Conservation (phyloP, 1,140 invertebrate genomes). For the Chelonus insularis region DNA sequence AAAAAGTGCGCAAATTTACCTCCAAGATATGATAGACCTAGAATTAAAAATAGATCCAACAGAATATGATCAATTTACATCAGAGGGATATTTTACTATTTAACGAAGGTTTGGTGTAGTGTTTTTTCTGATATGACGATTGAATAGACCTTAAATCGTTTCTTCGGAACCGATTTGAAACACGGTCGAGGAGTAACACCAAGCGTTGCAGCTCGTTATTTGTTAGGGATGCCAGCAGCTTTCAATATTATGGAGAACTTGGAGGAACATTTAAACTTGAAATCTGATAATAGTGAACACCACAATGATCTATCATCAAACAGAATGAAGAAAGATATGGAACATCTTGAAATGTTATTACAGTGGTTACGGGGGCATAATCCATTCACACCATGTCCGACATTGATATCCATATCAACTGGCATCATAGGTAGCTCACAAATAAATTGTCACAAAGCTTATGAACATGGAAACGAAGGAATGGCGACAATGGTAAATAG, state of each 20-base stretch:
- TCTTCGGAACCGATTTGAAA: conserved; percentile 10
- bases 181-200: not conserved
- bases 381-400: no score
- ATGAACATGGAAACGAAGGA: conserved; percentile 39
- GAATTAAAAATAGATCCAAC: no score
- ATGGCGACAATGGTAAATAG: conserved; percentile 27
- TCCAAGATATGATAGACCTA: not conserved
- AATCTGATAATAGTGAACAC: not conserved
- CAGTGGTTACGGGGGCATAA: no score
- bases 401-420: no score
- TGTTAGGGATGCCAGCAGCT: not conserved
- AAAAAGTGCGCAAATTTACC: conserved; percentile 2
- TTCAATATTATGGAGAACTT: not conserved
- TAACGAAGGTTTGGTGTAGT: not conserved
- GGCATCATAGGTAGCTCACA: conserved; percentile 45
- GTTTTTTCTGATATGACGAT: conserved; percentile 7
- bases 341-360: no score
- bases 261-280: not conserved
- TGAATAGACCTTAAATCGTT: conserved; percentile 16
- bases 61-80: no score
- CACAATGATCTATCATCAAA: no score
- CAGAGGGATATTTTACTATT: no score
- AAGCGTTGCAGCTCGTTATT: conserved; percentile 2
- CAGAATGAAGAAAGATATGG: no score
- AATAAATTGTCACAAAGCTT: conserved; percentile 51